Percentiles rank a stretch among this genome's conserved stretches.
phyloP scores from a whole-genome alignment of 2,888 invertebrate genomes.

The Scaptomyza polygonia region DNA sequence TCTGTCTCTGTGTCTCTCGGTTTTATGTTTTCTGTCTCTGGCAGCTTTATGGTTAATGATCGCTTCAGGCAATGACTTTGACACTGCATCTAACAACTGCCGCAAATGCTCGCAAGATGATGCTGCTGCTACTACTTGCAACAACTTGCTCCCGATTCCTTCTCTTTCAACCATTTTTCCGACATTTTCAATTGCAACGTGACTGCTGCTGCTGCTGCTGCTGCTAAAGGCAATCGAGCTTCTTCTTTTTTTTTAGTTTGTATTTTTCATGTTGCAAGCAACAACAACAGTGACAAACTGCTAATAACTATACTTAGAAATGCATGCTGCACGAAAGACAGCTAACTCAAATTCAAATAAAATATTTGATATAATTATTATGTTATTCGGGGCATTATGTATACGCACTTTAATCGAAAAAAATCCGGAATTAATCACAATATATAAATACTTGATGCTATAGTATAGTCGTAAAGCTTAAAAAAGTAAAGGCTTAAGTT shows the following conservation, averaged over 20 bases:
- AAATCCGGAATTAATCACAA: no score
- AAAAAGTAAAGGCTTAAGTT: neutral
- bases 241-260: neutral
- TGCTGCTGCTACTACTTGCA: no score
- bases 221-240: slow-evolving; percentile 13
- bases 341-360: no score
- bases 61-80: slow-evolving; percentile 36
- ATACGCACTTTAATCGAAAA: no score
- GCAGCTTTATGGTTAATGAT: slow-evolving; percentile 39
- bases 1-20: neutral
- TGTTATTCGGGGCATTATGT: no score
- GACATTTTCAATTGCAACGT: slow-evolving; percentile 39
- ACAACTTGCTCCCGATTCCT: slow-evolving; percentile 30
- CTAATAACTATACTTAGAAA: slow-evolving; percentile 9
- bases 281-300: slow-evolving; percentile 24
- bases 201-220: neutral
- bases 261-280: neutral
- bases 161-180: slow-evolving; percentile 14
- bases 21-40: neutral
- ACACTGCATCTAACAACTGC: slow-evolving; percentile 35
- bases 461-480: neutral
- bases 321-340: neutral
- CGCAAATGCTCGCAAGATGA: slow-evolving; percentile 25
- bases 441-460: no score
- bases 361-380: neutral